Conservation (phyloP, 2,888 invertebrate species). For the Limnephilus rhombicus region DNA sequence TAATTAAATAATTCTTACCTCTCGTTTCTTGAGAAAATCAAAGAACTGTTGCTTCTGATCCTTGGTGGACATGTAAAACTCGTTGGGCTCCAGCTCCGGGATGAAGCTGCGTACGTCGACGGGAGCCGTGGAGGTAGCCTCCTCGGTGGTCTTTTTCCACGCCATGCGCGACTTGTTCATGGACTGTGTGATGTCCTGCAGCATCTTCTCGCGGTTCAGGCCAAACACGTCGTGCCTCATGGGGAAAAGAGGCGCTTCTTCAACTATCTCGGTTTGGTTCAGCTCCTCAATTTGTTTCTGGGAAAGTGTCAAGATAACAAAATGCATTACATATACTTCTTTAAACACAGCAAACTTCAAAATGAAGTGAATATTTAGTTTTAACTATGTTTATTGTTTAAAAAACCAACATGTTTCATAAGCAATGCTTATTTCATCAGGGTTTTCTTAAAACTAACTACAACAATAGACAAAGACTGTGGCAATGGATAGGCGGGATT, state of each 20-base stretch:
- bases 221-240: conserved; percentile 87
- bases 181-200: conserved; percentile 77
- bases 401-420: too few relatives aligned
- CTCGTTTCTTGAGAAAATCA: conserved; percentile 53
- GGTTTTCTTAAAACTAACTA: too few relatives aligned
- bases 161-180: conserved; percentile 78
- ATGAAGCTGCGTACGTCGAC: conserved; percentile 4
- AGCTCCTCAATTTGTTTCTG: conserved; percentile 59
- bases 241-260: conserved; percentile 78
- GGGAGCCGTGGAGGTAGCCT: neutral
- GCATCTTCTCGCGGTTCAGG: conserved; percentile 82
- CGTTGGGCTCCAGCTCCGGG: neutral
- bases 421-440: too few relatives aligned
- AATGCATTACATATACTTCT: too few relatives aligned
- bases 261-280: conserved; percentile 66
- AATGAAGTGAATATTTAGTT: too few relatives aligned
- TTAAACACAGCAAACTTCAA: too few relatives aligned
- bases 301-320: neutral
- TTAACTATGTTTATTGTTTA: too few relatives aligned
- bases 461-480: too few relatives aligned
- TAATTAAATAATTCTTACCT: conserved; percentile 55
- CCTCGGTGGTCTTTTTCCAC: conserved; percentile 71
- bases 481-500: too few relatives aligned
- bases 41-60: conserved; percentile 52
- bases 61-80: neutral